Base-by-base conservation (phyloP, 2,797 vertebrate species). In the Tauraco hartlaubi region DNA sequence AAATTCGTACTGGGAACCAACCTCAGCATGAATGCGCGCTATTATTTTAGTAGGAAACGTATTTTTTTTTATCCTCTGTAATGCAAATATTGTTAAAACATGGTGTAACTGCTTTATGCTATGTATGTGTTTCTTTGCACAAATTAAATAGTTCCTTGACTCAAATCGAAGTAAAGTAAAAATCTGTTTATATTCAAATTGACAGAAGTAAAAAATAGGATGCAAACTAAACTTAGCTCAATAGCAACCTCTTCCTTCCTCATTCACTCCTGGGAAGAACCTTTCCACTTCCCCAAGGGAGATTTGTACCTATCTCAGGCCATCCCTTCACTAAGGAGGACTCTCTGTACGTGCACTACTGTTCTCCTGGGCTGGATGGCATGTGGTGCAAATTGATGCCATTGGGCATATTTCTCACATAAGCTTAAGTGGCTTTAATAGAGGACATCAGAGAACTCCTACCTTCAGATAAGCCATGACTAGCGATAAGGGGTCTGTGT, bases 301-400 rank as follows among this genome's bases (percentile, higher is more conserved):
- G n/a, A 12, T 6, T 9, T 55, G 18, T 55, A 62, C 44, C 35
- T 15, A 6, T 41, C 37, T 82, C 35, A 29, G 67, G 20, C 23
- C 41, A 25, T 46, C 7, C 9, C 48, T 59, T 56, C 1, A 1
- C 61, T 44, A 4, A 63, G 37, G 25, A 41, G 17, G 41, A 12
- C 33, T 64, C 0, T 0, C 31, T 44, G 15, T 31, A 6, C 0
- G 0, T 51, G 41, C 16, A 12, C 21, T 17, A 9, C 18, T 43
- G 6, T 64, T 88, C 75, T 55, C 26, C 37, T 69, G 44, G 26
- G 54, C 13, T 39, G 63, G 29, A 25, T 37, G 61, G n/a, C 46
- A 9, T 8, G 8, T 16, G 49, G 14, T n/a, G 26, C 59, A 59
- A n/a, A 6, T 26, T 69, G 56, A 15, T 48, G 22, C 11, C 25